These are phyloP conservation scores for Ommatoiulus sabulosus DNA, from an alignment of 2,888 invertebrate genomes.

Conservation along the genomic window DNA sequence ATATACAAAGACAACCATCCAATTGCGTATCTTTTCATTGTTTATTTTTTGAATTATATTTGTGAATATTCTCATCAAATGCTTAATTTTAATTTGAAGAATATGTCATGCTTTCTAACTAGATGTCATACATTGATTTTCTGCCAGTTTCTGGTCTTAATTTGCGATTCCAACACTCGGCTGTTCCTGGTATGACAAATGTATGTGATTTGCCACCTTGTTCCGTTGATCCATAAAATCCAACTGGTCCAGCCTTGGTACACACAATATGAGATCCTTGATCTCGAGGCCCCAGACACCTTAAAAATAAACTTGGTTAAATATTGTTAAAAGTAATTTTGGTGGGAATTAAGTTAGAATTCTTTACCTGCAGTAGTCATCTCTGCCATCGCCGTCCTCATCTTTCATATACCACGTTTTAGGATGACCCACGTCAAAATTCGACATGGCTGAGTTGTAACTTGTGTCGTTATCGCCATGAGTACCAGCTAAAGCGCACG, in stretches of 20 bases:
- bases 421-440: not conserved
- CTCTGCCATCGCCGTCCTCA: slow-evolving; percentile 47
- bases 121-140: not conserved
- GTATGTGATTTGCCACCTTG: not conserved
- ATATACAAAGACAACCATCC: no score
- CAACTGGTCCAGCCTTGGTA: slow-evolving; percentile 50
- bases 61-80: no score
- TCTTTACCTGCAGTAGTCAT: slow-evolving; percentile 47
- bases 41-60: no score
- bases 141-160: slow-evolving; percentile 49
- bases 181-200: not conserved
- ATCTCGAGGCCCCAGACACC: not conserved
- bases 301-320: not conserved
- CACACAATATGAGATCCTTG: slow-evolving; percentile 1
- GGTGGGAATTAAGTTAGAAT: not conserved
- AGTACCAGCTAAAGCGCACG: slow-evolving; percentile 50
- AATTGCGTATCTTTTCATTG: no score
- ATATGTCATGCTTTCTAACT: not conserved
- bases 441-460: not conserved
- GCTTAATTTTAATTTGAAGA: no score
- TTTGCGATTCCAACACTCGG: not conserved
- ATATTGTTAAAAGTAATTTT: not conserved
- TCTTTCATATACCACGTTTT: slow-evolving; percentile 51
- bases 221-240: slow-evolving; percentile 53
- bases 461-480: not conserved